A percentile compares a stretch with the other conserved stretches of the same genome.
Conservation (phyloP, 2,113 vertebrate species). For the Chelonoidis abingdonii region DNA sequence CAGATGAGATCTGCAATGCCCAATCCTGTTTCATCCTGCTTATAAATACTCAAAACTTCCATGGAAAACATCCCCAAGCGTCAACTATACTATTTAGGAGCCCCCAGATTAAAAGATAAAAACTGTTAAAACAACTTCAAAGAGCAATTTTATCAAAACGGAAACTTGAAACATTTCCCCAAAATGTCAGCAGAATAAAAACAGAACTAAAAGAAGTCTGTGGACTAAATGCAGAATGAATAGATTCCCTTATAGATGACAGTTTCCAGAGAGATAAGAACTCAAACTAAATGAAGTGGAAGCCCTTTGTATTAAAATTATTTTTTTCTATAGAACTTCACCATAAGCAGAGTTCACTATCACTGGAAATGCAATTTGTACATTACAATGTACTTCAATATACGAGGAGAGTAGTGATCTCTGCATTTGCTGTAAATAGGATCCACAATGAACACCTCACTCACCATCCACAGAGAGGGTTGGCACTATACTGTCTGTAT, state of each 20-base stretch:
- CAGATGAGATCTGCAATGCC: background rate
- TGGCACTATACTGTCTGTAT: background rate
- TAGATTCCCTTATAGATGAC: background rate
- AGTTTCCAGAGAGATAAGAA: background rate
- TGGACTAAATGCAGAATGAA: background rate
- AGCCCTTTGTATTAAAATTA: background rate
- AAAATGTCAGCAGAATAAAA: background rate
- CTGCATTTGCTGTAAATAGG: background rate
- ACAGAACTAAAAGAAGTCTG: background rate
- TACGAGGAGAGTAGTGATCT: background rate
- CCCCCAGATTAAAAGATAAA: background rate
- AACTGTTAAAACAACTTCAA: constrained; percentile 10
- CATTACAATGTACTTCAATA: background rate
- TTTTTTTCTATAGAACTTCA: background rate
- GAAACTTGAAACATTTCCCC: background rate
- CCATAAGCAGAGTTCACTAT: background rate
- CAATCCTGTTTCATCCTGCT: background rate
- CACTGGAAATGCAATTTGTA: background rate
- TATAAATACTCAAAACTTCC: background rate
- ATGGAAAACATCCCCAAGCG: background rate
- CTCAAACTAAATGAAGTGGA: background rate
- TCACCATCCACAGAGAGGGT: background rate
- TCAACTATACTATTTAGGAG: background rate
- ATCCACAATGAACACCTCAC: background rate
- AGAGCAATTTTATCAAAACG: background rate